A percentile compares a stretch with the other conserved stretches of the same genome.
Conservation (phyloP, 2,113 vertebrate genomes). For the Rafetus swinhoei region DNA sequence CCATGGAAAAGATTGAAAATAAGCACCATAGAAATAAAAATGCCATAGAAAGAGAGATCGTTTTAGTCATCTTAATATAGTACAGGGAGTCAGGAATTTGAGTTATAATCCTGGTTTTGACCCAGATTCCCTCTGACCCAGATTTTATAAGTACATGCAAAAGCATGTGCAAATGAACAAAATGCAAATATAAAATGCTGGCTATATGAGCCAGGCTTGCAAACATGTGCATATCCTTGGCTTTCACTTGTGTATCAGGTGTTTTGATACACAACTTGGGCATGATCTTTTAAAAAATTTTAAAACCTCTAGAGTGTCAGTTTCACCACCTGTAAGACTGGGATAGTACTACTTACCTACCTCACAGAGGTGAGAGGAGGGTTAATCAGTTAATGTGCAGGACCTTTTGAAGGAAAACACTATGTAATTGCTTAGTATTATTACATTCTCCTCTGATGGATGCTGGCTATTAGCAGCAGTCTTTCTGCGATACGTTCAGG, state of each 20-base stretch:
- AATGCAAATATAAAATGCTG: not conserved
- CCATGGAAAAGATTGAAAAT: conserved; percentile 13
- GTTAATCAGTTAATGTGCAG: not conserved
- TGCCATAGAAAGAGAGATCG: not conserved
- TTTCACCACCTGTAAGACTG: not conserved
- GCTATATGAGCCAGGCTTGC: not conserved
- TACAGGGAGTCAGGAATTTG: not conserved
- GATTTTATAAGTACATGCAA: not conserved
- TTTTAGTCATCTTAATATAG: not conserved
- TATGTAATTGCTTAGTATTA: not conserved
- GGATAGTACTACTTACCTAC: not conserved
- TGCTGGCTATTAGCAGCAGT: not conserved
- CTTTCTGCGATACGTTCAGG: not conserved
- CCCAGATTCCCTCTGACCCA: not conserved
- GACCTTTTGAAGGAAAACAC: not conserved
- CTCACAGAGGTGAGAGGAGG: not conserved
- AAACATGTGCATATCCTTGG: not conserved
- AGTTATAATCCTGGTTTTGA: not conserved
- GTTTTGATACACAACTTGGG: not conserved
- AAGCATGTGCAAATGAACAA: not conserved
- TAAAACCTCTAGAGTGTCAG: not conserved
- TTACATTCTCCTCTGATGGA: not conserved
- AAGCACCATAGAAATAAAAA: not conserved
- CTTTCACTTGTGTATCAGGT: not conserved
- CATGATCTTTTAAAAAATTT: not conserved